These are phyloP conservation scores for Mus caroli DNA, from an alignment of 2,797 vertebrate species.

Conservation along the genomic window DNA sequence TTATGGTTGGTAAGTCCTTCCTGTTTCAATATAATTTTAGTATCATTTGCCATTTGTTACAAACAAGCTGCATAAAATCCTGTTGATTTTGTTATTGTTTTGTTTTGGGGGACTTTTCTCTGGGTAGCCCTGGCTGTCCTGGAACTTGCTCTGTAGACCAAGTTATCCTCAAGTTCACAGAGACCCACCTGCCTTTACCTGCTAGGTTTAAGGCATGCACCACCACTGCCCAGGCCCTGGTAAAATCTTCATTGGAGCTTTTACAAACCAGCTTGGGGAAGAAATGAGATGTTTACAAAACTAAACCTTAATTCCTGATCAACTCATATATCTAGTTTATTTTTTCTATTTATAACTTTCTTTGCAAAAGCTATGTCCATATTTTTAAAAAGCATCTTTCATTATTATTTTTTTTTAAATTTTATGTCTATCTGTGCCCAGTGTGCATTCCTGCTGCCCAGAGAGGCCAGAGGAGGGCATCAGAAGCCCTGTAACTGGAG, in stretches of 20 bases:
- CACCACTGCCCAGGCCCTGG: background rate
- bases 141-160: background rate
- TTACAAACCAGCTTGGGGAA: background rate
- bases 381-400: background rate
- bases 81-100: background rate
- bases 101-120: background rate
- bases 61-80: background rate
- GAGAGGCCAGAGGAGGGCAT: background rate
- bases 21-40: conserved; percentile 27
- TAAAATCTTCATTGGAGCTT: conserved; percentile 52
- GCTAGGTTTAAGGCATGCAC: background rate
- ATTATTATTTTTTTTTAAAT: background rate
- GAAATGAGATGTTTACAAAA: conserved; percentile 34
- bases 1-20: background rate
- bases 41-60: background rate
- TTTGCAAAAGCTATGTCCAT: background rate
- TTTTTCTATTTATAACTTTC: conserved; percentile 3
- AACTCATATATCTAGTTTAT: conserved; percentile 1
- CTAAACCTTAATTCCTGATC: conserved; percentile 1
- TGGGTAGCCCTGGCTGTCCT: background rate
- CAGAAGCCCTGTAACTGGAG: background rate
- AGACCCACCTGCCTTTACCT: background rate
- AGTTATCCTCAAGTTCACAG: background rate
- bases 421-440: background rate
- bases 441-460: background rate